Percentiles rank a stretch among this genome's conserved stretches.
These are phyloP conservation scores for Dorcus hopei DNA, from an alignment of 2,888 invertebrate species.

Conservation along the genomic window DNA sequence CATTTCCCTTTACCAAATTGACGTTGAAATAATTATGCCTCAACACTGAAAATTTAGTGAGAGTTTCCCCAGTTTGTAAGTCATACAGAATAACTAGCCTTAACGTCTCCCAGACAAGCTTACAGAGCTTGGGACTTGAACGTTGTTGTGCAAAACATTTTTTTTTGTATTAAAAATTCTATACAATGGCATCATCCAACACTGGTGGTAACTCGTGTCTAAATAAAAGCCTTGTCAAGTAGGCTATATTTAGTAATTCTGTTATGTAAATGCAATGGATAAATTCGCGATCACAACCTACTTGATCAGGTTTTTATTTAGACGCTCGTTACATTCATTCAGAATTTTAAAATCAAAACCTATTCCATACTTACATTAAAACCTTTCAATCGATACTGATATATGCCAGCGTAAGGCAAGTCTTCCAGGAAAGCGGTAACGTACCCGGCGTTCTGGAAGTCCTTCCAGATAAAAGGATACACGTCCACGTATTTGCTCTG, in stretches of 20 bases:
- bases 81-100: no score
- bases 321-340: neutral
- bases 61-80: no score
- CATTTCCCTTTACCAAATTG: no score
- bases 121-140: no score
- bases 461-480: conserved; percentile 85
- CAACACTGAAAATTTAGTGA: neutral
- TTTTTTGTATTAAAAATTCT: no score
- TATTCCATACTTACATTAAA: conserved; percentile 54
- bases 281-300: neutral
- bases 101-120: no score
- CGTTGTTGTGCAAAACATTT: no score
- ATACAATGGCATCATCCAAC: no score
- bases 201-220: no score
- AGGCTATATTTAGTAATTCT: no score
- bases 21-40: neutral
- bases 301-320: neutral
- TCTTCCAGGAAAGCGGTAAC: conserved; percentile 87
- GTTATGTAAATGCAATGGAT: no score
- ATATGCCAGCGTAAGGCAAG: conserved; percentile 77
- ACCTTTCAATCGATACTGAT: conserved; percentile 86
- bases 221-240: no score
- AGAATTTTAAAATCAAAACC: neutral
- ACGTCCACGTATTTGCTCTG: conserved; percentile 67
- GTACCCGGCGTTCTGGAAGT: conserved; percentile 67